Base-by-base conservation (phyloP, 2,113 vertebrate genomes). In the Gallinago jamesoni region DNA sequence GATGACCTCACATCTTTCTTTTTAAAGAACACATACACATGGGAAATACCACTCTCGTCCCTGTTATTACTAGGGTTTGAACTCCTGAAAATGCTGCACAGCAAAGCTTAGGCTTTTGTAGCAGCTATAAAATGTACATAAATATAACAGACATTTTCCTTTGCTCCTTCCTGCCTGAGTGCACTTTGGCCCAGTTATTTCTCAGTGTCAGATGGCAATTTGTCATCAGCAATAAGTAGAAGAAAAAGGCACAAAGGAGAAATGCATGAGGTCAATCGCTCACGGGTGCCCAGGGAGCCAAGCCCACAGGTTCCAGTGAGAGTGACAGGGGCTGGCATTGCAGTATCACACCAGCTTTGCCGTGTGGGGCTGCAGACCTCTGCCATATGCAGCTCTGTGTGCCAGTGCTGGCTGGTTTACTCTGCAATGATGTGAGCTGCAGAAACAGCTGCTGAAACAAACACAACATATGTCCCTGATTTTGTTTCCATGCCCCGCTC, bases 361-460 rank as follows among this genome's bases (percentile, higher is more conserved):
- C 56, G 10, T 43, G 30, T 60, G 25, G 6, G 31, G 52, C 24
- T 81, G 31, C 43, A 12, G 31, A 68, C 12, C 27, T 87, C 63
- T 60, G 56, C 63, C 30, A 37, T 16, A 9, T 0, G 25, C 12
- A 77, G 68, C 48, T 60, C 56, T 35, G 48, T 31, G 48, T 63
- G 45, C 45, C 45, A 28, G 24, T 14, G 28, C 81, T 84, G 43
- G 45, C n/a, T 69, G 57, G 11, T n/a, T 75, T 76, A 37, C 56
- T 60, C 70, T 73, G 37, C 67, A 87, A 21, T 25, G 35, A 21
- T 25, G 35, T 69, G 57, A 87, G 57, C 39, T 63, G 31, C 77
- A 53, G 39, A 39, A 39, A 39, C n/a, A 77, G 87, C 25, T 75
- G 87, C 93, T 79, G 77, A 33, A 94, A 68, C 53, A 95, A 94